Base-by-base conservation (phyloP, 2,888 invertebrate genomes). In the Psococerastis gibbosa region DNA sequence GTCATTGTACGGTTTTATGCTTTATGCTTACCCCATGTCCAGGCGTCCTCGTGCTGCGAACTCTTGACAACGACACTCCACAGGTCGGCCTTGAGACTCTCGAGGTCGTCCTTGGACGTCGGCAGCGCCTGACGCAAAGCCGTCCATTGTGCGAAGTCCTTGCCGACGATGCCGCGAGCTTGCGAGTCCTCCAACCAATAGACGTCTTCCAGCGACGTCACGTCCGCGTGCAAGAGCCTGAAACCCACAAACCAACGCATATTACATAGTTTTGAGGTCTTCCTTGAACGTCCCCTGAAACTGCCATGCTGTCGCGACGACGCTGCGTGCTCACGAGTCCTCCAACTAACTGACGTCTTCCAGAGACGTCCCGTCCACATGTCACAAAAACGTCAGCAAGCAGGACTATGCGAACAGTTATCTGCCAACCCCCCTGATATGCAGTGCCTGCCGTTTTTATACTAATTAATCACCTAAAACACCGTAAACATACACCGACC, bases 21-120 rank as follows among this genome's bases (percentile, higher is more conserved):
- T n/a, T n/a, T n/a, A n/a, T n/a, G n/a, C n/a, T n/a, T 56, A 73
- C 84, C 84, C 80, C 82, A 83, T 58, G 84, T 84, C 84, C 85
- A 85, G 42, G 84, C 84, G 66, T 84, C 84, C 58, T 83, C 82
- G 55, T 85, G 84, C 57, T 79, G 78, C 59, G 81, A 82, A 53
- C 72, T 79, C 62, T 83, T 85, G 43, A 82, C 85, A 42, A 83
- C 85, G 42, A 79, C 77, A 49, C 79, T 83, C 87, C 83, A 85
- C 18, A 88, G 70, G 55, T 83, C 80, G 2, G 77, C 74, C 60
- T 87, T 88, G 32, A 87, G 63, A 31, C 73, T 69, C 53, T 80
- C 78, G 55, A 88, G 65, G 54, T 76, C 75, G 50, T 79, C 74
- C 61, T 83, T 83, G 51, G 81, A 81, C 16, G 78, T 83, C 49